phyloP scores from a whole-genome alignment of 1,140 invertebrate genomes.

The Microplitis demolitor region DNA sequence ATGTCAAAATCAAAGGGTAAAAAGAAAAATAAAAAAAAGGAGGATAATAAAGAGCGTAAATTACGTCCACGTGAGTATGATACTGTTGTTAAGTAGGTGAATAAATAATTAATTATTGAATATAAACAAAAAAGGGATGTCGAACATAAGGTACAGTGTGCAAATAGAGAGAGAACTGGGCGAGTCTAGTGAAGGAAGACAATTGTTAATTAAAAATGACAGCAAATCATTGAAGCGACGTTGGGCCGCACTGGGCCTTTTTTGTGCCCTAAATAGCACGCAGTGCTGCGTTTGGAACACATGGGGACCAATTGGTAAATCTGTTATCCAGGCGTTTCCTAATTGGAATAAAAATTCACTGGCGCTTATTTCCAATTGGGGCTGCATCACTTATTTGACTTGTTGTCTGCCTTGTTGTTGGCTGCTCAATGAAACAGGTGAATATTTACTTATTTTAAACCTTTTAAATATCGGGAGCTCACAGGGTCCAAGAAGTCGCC shows the following conservation, averaged over 20 bases:
- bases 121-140: background rate
- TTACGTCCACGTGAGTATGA: background rate
- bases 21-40: background rate
- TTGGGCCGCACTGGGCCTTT: constrained; percentile 41
- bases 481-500: too few species aligned
- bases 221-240: constrained; percentile 29
- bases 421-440: constrained; percentile 53
- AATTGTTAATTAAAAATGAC: background rate
- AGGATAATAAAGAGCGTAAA: background rate
- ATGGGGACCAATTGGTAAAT: constrained; percentile 62
- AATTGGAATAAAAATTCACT: constrained; percentile 57
- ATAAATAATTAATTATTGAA: background rate
- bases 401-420: constrained; percentile 57
- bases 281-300: constrained; percentile 61
- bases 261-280: constrained; percentile 35
- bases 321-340: constrained; percentile 57
- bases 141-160: background rate
- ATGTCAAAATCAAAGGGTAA: background rate
- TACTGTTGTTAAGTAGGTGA: background rate
- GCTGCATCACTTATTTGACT: constrained; percentile 59
- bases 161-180: background rate
- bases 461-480: background rate
- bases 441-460: background rate
- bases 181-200: background rate
- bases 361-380: constrained; percentile 62